These are phyloP conservation scores for Pampusana beccarii DNA, from an alignment of 2,113 vertebrate genomes.

Conservation along the genomic window DNA sequence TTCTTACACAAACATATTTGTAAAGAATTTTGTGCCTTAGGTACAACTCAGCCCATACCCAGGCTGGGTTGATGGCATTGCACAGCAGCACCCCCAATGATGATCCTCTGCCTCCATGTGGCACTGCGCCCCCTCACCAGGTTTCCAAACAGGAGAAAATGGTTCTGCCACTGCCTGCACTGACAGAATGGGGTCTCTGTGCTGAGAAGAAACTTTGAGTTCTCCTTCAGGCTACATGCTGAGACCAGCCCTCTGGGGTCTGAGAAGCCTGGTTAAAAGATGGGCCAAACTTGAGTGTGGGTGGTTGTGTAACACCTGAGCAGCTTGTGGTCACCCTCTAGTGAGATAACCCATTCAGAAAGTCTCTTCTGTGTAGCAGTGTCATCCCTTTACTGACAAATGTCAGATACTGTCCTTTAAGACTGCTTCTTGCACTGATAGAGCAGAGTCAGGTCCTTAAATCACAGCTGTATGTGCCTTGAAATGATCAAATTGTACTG, in stretches of 20 bases:
- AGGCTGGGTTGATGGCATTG: accelerated
- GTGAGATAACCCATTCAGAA: not conserved
- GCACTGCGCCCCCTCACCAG: not conserved
- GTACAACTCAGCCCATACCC: too few relatives aligned
- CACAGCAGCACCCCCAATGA: not conserved
- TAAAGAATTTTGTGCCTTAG: not conserved
- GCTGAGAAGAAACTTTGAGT: not conserved
- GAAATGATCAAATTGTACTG: not conserved
- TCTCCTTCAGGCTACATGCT: not conserved
- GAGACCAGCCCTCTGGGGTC: not conserved
- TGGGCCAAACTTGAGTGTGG: not conserved
- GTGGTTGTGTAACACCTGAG: not conserved
- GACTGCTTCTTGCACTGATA: not conserved
- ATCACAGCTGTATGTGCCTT: not conserved
- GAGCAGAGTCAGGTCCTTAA: not conserved
- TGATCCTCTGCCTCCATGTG: not conserved
- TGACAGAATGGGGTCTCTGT: not conserved
- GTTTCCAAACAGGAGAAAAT: not conserved
- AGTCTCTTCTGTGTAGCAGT: not conserved
- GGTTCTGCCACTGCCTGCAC: not conserved
- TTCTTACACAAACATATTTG: not conserved
- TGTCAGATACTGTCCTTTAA: not conserved
- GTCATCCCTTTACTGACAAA: not conserved
- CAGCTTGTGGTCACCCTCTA: not conserved
- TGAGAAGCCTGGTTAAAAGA: not conserved